Base-by-base conservation (phyloP, 2,888 invertebrate species). In the Lithophane socia region DNA sequence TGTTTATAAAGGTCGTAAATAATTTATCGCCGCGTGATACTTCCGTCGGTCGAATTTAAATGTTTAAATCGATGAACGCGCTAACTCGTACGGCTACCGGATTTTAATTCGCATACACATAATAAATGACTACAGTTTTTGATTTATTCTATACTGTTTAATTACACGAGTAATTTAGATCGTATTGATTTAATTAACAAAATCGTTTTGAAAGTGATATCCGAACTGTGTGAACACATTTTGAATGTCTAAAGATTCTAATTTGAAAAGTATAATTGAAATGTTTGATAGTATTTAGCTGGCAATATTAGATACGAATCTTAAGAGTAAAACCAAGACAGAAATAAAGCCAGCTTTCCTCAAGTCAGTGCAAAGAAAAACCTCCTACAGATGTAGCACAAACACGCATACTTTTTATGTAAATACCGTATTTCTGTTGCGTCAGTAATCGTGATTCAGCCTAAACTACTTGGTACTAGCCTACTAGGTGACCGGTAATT, bases 1-100 rank as follows among this genome's bases (percentile, higher is more conserved):
- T 95, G 96, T 96, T 96, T 95, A 93, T 94, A 94, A 93, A 95
- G 93, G 93, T 95, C 95, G 94, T 96, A 96, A 96, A 96, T 96
- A 94, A 96, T 95, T 93, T 94, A 95, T 94, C 96, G 93, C 95
- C 86, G 96, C 96, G 94, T 95, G 96, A 96, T 96, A 96, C 95
- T 95, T 96, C 96, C 96, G 96, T 93, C 92, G 93, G 92, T 92
- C 93, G 93, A 93, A 94, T 95, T 95, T 94, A 92, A 94, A 94
- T 93, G 92, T 94, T 94, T 90, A 92, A 94, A 94, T 93, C 92
- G 93, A 93, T 92, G 92, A 91, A 89, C 91, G 90, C 91, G 90
- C 91, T 91, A 92, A 92, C 91, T 93, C 90, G 89, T 89, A 91
- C 87, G 86, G 96, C 96, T 96, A 96, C 96, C 94, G 96, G 94